Evolutionary conservation across 2,888 invertebrate genomes (phyloP).

Genomic region (Coleophora deauratella): DNA sequence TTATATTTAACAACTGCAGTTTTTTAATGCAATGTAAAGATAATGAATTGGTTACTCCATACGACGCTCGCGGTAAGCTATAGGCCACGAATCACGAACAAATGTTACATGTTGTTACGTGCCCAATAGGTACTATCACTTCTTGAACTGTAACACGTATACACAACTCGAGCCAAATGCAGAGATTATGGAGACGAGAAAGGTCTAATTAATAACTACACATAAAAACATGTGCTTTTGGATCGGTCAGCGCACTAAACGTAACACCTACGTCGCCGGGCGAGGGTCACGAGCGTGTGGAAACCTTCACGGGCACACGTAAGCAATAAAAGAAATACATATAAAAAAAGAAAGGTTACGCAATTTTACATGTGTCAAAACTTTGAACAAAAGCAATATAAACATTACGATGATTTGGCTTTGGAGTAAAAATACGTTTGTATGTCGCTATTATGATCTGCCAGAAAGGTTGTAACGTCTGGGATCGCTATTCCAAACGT

Average conservation of each 20-base stretch:
- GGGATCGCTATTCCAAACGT: constrained; percentile 41
- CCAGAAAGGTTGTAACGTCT: constrained; percentile 11
- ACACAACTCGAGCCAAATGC: constrained; percentile 22
- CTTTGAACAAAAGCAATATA: constrained; percentile 20
- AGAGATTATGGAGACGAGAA: too few species aligned
- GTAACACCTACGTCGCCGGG: constrained; percentile 24
- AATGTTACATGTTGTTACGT: constrained; percentile 6
- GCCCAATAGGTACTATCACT: constrained; percentile 18
- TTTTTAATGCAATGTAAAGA: too few species aligned
- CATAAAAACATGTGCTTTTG: constrained; percentile 33
- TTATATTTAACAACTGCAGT: too few species aligned
- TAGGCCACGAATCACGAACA: constrained; percentile 17
- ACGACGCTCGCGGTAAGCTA: constrained; percentile 13
- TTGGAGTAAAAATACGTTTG: background rate
- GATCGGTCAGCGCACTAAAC: constrained; percentile 29
- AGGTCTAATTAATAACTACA: constrained; percentile 12
- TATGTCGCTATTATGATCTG: background rate
- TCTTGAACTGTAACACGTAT: constrained; percentile 19
- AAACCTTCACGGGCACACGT: constrained; percentile 70
- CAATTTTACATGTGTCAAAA: constrained; percentile 55
- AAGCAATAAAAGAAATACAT: constrained; percentile 63
- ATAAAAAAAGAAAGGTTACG: constrained; percentile 70
- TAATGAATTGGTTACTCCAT: constrained; percentile 7
- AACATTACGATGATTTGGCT: background rate
- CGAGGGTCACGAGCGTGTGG: constrained; percentile 63